A percentile compares a stretch with the other conserved stretches of the same genome.
Conservation (phyloP, 2,797 vertebrate species). For the Hybognathus amarus region DNA sequence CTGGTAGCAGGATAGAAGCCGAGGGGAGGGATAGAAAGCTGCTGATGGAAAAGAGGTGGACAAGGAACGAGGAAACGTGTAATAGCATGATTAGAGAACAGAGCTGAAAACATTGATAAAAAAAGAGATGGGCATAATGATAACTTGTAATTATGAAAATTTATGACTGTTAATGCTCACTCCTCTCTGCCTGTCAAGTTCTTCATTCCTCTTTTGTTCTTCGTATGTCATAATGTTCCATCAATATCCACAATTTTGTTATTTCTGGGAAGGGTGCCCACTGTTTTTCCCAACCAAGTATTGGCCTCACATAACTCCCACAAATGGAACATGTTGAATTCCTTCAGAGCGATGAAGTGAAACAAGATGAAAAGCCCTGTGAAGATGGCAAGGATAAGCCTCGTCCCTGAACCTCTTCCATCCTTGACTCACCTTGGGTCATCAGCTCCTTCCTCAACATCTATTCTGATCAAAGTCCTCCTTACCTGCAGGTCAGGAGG, state of each 20-base stretch:
- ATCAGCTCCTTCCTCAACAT: slow-evolving; percentile 66
- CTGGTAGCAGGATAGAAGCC: slow-evolving; percentile 60
- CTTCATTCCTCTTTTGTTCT: neutral
- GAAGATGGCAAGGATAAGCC: slow-evolving; percentile 74
- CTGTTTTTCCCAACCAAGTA: slow-evolving; percentile 59
- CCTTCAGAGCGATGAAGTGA: slow-evolving; percentile 69
- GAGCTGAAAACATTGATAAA: slow-evolving; percentile 7
- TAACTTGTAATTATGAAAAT: slow-evolving; percentile 26
- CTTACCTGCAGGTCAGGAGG: slow-evolving; percentile 41
- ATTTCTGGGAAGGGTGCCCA: slow-evolving; percentile 71
- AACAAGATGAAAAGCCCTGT: slow-evolving; percentile 65
- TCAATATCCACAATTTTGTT: slow-evolving; percentile 64
- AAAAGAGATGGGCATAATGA: slow-evolving; percentile 10
- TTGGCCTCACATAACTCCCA: slow-evolving; percentile 66
- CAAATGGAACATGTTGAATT: slow-evolving; percentile 70
- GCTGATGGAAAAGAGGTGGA: slow-evolving; percentile 32
- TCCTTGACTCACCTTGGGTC: slow-evolving; percentile 60
- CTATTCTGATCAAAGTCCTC: slow-evolving; percentile 55
- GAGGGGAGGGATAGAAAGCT: slow-evolving; percentile 36
- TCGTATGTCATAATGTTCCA: slow-evolving; percentile 48
- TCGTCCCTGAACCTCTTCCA: slow-evolving; percentile 34
- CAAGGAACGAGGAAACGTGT: slow-evolving; percentile 21
- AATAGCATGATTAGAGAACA: slow-evolving; percentile 11
- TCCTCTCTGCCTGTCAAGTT: neutral
- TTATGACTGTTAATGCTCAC: slow-evolving; percentile 49